Conservation (phyloP, 2,113 vertebrate genomes). For the Nothoprocta perdicaria region DNA sequence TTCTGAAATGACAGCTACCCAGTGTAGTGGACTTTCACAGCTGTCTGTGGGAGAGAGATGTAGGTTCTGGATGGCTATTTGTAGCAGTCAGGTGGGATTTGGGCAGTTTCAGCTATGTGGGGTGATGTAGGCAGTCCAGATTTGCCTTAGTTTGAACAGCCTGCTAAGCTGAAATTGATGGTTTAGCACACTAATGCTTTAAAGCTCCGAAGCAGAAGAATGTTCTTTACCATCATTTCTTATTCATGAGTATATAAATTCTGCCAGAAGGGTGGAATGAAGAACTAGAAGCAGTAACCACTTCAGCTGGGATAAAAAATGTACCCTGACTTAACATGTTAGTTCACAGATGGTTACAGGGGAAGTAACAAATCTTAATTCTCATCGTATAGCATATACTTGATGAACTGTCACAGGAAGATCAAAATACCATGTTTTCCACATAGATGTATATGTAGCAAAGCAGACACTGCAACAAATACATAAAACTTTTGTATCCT, state of each 20-base stretch:
- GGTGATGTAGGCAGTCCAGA: rapidly evolving
- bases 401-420: neutral
- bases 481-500: neutral
- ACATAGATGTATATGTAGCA: neutral
- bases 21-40: neutral
- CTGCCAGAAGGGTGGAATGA: neutral
- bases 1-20: neutral
- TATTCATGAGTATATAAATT: neutral
- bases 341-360: neutral
- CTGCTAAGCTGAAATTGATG: neutral
- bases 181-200: rapidly evolving
- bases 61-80: neutral
- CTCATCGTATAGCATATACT: rapidly evolving
- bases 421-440: neutral
- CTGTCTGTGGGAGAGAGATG: neutral
- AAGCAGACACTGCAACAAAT: neutral
- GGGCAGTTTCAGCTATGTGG: neutral
- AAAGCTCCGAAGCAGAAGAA: neutral
- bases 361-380: neutral
- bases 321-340: neutral
- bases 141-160: neutral
- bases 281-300: neutral
- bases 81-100: neutral
- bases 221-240: neutral
- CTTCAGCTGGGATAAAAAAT: neutral